phyloP scores from a whole-genome alignment of 1,140 invertebrate genomes.

The Mylabris phalerata region DNA sequence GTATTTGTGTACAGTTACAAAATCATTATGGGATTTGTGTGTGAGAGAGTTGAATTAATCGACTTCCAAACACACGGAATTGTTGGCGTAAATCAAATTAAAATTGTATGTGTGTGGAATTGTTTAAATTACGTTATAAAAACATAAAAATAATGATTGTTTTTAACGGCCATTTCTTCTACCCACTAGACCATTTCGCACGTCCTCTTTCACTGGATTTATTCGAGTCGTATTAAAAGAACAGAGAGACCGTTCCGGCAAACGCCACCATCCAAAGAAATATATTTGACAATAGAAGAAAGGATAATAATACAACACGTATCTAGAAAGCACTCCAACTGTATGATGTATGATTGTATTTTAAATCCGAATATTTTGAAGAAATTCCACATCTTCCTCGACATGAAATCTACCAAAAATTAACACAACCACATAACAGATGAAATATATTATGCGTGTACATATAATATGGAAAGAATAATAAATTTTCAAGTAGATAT shows the following conservation, averaged over 20 bases:
- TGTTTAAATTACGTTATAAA: no score
- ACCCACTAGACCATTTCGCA: conserved; percentile 17
- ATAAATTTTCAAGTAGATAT: no score
- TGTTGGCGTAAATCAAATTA: no score
- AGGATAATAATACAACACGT: conserved; percentile 16
- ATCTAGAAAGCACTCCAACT: background rate
- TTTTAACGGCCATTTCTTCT: conserved; percentile 14
- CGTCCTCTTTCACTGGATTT: conserved; percentile 17
- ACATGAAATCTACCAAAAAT: background rate
- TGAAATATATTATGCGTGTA: background rate
- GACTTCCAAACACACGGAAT: no score
- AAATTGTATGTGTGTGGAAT: no score
- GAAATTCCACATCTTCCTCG: background rate
- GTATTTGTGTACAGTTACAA: no score
- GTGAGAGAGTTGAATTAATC: no score
- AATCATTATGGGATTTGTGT: no score
- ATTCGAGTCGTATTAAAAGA: conserved; percentile 19
- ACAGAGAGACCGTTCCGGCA: conserved; percentile 15
- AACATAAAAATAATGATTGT: no score
- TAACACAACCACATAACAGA: background rate
- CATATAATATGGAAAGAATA: no score
- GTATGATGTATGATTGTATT: background rate
- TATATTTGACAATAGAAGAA: conserved; percentile 16
- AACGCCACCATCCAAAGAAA: conserved; percentile 13
- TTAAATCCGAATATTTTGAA: background rate